Conservation (phyloP, 2,797 vertebrate genomes). For the Sylvilagus floridanus region DNA sequence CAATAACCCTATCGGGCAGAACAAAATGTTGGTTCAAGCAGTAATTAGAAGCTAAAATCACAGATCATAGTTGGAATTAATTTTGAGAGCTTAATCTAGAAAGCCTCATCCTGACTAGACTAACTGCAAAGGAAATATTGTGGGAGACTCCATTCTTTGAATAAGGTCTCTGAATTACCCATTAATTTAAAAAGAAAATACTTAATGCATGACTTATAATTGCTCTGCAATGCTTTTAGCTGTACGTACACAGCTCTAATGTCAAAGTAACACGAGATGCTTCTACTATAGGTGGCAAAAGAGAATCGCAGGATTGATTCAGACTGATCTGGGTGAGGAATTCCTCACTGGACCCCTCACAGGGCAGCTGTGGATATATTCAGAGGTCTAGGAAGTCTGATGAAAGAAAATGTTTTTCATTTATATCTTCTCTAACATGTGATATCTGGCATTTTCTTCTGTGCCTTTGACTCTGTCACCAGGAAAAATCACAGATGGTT, state of each 20-base stretch:
- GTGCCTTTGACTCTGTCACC: not conserved
- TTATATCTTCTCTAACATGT: conserved; percentile 9
- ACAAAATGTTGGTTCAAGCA: not conserved
- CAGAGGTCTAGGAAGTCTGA: not conserved
- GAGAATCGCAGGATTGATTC: not conserved
- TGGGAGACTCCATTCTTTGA: not conserved
- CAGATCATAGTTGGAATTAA: not conserved
- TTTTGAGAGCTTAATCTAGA: conserved; percentile 15
- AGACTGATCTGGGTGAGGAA: not conserved
- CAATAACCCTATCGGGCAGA: not conserved
- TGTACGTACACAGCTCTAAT: not conserved
- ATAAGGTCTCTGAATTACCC: not conserved
- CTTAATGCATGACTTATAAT: not conserved
- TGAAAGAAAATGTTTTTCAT: not conserved
- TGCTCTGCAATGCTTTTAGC: not conserved
- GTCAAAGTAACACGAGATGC: conserved; percentile 13
- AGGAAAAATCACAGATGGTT: not conserved
- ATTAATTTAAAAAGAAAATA: not conserved
- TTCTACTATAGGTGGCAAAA: not conserved
- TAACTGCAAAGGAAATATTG: not conserved
- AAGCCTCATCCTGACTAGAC: not conserved
- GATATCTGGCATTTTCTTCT: not conserved
- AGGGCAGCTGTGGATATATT: not conserved
- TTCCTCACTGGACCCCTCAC: not conserved
- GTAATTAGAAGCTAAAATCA: conserved; percentile 17